These are phyloP conservation scores for Apodemia zela DNA, from an alignment of 2,888 invertebrate species.

Conservation along the genomic window DNA sequence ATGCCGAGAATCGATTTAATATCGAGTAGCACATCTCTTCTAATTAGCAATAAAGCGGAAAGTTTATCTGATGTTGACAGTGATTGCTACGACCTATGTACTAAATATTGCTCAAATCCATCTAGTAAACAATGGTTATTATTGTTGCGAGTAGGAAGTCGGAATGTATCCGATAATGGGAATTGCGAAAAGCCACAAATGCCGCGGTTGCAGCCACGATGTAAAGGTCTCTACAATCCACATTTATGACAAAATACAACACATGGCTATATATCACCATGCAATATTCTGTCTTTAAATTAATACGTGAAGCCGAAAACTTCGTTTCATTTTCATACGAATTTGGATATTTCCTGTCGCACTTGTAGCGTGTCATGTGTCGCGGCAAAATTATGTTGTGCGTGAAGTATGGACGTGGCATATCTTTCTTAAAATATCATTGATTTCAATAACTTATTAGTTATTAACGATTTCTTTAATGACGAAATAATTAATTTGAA, in stretches of 20 bases:
- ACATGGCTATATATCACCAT: neutral
- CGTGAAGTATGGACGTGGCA: no score
- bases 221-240: conserved; percentile 1
- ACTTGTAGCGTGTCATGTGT: no score
- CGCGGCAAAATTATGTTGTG: no score
- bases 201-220: neutral
- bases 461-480: neutral
- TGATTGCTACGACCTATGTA: neutral
- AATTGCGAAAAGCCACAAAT: conserved; percentile 4
- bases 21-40: neutral
- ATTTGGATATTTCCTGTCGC: no score
- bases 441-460: no score
- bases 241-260: neutral
- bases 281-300: no score
- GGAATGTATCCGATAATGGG: neutral
- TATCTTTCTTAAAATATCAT: no score
- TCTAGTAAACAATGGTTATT: neutral
- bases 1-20: no score
- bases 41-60: neutral
- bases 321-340: no score
- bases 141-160: neutral
- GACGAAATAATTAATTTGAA: neutral
- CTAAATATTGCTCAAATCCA: neutral
- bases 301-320: no score
- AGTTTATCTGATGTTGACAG: neutral